A percentile compares a stretch with the other conserved stretches of the same genome.
Evolutionary conservation across 2,888 invertebrate genomes (phyloP).

Genomic region (Dicyrtomina minuta): DNA sequence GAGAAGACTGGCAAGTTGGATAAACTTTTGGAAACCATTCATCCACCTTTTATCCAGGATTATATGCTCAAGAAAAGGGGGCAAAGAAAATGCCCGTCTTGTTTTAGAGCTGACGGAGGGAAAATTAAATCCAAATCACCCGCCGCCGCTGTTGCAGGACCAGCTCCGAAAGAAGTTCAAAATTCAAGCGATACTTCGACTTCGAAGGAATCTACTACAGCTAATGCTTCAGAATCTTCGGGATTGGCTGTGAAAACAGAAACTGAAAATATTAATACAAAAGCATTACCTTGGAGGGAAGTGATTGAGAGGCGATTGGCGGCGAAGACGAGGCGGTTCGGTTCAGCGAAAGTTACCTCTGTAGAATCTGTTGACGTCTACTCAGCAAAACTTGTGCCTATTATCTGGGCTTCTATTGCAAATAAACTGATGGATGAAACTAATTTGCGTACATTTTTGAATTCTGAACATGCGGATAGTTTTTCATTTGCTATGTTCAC

Average conservation of each 20-base stretch:
- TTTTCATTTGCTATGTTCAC: slow-evolving; percentile 24
- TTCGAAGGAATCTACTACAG: not conserved
- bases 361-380: slow-evolving; percentile 41
- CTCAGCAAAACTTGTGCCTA: slow-evolving; percentile 42
- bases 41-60: slow-evolving; percentile 16
- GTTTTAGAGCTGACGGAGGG: slow-evolving; percentile 10
- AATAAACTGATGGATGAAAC: slow-evolving; percentile 35
- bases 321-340: slow-evolving; percentile 48
- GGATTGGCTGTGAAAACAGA: not conserved
- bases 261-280: not conserved
- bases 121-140: too few relatives aligned
- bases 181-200: not conserved
- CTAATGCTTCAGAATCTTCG: not conserved
- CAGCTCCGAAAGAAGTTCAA: too few relatives aligned
- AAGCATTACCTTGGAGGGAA: slow-evolving; percentile 45
- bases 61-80: not conserved
- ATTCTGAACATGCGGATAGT: slow-evolving; percentile 10
- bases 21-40: slow-evolving; percentile 13
- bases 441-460: slow-evolving; percentile 32
- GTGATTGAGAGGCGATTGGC: slow-evolving; percentile 47
- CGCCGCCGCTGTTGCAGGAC: not conserved
- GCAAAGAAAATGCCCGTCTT: slow-evolving; percentile 6
- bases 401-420: slow-evolving; percentile 48
- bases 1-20: slow-evolving; percentile 21
- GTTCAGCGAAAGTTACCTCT: slow-evolving; percentile 30